Evolutionary conservation across 2,888 invertebrate species (phyloP).

Genomic region (Lycia hirtaria): DNA sequence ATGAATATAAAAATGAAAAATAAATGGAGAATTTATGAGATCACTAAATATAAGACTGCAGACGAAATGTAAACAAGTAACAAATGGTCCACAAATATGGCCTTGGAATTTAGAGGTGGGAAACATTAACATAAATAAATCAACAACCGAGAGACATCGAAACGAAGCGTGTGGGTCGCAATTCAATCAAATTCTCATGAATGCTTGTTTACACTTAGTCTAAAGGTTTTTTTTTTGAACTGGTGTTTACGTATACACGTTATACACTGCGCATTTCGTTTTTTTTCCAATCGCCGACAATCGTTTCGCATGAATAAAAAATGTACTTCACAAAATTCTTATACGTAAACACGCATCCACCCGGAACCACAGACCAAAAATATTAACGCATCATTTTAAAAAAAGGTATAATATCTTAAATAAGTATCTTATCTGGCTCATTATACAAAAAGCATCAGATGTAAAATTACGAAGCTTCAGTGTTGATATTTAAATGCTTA

Average conservation of each 20-base stretch:
- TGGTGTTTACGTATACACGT: constrained; percentile 59
- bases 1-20: constrained; percentile 55
- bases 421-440: constrained; percentile 53
- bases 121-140: constrained; percentile 43
- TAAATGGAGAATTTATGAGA: constrained; percentile 75
- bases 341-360: constrained; percentile 55
- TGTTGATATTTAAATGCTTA: constrained; percentile 62
- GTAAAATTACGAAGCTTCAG: constrained; percentile 63
- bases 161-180: constrained; percentile 22
- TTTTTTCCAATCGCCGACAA: constrained; percentile 31
- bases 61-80: constrained; percentile 80
- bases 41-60: constrained; percentile 69
- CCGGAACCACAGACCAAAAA: constrained; percentile 63
- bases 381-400: constrained; percentile 45
- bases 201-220: constrained; percentile 78
- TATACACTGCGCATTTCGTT: constrained; percentile 38
- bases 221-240: constrained; percentile 42
- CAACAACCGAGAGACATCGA: constrained; percentile 12
- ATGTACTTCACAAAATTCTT: constrained; percentile 36
- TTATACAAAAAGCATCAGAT: constrained; percentile 53
- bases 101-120: constrained; percentile 59
- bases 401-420: constrained; percentile 32
- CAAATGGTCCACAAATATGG: constrained; percentile 59
- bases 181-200: constrained; percentile 38
- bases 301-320: constrained; percentile 33